phyloP scores from a whole-genome alignment of 2,797 vertebrate species.

The Halcyon smyrnensis region DNA sequence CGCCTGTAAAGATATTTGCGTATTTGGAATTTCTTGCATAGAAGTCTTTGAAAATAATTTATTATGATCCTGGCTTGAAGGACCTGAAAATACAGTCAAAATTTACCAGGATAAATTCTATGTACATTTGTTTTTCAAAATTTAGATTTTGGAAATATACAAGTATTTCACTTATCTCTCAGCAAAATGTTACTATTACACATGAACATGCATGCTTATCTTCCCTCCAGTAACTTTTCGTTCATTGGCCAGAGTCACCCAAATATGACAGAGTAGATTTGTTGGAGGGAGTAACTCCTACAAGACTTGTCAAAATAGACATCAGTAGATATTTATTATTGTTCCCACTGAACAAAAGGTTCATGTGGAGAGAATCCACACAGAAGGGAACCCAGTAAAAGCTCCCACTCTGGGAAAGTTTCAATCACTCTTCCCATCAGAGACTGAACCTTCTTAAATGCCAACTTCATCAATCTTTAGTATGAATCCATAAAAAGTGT shows the following conservation, averaged over 20 bases:
- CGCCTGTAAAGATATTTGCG: not conserved
- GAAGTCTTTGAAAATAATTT: not conserved
- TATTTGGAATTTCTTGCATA: not conserved
- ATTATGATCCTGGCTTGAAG: not conserved
- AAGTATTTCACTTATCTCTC: not conserved
- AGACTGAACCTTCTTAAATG: constrained; percentile 39
- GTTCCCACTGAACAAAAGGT: not conserved
- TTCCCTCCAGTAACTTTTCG: not conserved
- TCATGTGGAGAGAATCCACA: constrained; percentile 29
- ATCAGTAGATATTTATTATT: constrained; percentile 1
- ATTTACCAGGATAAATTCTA: not conserved
- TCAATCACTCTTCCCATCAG: constrained; percentile 48
- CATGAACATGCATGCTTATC: not conserved
- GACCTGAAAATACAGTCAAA: not conserved
- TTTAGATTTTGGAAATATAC: not conserved
- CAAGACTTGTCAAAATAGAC: constrained; percentile 32
- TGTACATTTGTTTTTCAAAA: not conserved
- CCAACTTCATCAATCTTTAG: constrained; percentile 51
- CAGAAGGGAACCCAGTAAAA: not conserved
- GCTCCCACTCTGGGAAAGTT: constrained; percentile 55
- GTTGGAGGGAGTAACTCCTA: constrained; percentile 16
- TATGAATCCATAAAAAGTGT: constrained; percentile 34
- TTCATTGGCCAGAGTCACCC: not conserved
- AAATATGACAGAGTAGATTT: not conserved
- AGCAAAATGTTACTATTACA: not conserved